Percentiles rank a stretch among this genome's conserved stretches.
Evolutionary conservation across 23 tunicate genomes (phyloP).

Genomic region (Halocynthia roretzi): DNA sequence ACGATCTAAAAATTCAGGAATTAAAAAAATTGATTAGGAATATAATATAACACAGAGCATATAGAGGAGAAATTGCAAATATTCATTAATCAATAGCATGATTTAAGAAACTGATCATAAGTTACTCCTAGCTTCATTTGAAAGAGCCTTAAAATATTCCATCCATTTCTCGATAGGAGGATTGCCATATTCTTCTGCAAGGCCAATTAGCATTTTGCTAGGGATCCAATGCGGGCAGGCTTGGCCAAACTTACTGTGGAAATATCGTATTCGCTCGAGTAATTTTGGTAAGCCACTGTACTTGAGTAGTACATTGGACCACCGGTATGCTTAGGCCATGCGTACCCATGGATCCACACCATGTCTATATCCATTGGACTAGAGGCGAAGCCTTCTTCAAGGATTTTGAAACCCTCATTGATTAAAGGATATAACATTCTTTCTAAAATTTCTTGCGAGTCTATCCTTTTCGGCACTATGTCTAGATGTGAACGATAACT

Average conservation of each 20-base stretch:
- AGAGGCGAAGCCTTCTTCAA: constrained; percentile 65
- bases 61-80: too few species aligned
- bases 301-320: constrained; percentile 80
- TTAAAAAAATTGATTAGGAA: too few species aligned
- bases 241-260: constrained; percentile 19
- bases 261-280: constrained; percentile 33
- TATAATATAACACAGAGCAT: too few species aligned
- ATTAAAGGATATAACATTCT: constrained; percentile 54
- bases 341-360: constrained; percentile 46
- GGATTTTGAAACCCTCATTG: constrained; percentile 65
- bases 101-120: too few species aligned
- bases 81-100: too few species aligned
- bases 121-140: too few species aligned
- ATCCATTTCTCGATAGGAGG: constrained; percentile 57
- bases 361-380: constrained; percentile 45
- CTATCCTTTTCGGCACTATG: constrained; percentile 36
- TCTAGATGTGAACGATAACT: constrained; percentile 21
- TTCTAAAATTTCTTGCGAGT: constrained; percentile 42
- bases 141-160: neutral
- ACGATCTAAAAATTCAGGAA: too few species aligned
- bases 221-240: constrained; percentile 63
- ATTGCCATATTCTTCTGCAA: constrained; percentile 53
- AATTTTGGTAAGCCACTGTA: constrained; percentile 52
- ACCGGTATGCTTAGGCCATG: constrained; percentile 67
- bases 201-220: constrained; percentile 41